Base-by-base conservation (phyloP, 2,797 vertebrate species). In the Melanotaenia nigrans region DNA sequence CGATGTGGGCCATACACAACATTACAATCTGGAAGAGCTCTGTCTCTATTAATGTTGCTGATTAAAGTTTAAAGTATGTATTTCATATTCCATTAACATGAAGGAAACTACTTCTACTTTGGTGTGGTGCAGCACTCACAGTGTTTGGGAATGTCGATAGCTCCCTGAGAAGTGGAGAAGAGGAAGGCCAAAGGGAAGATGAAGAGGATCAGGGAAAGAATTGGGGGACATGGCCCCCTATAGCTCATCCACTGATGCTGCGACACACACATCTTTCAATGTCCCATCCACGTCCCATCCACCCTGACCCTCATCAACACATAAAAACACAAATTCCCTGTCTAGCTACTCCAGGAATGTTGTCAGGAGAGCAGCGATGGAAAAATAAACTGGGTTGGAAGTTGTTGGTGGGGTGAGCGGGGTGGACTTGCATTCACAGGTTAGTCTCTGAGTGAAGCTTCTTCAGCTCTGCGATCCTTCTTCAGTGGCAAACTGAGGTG, bases 211-310 rank as follows among this genome's bases (percentile, higher is more conserved):
- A 81, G 73, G 68, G 65, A 47, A 61, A 53, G 74, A 73, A 62
- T 28, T 6, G 83, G 73, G 81, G 72, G 47, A 66, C 55, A 5
- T 7, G 14, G 58, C 73, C 84, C 85, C 83, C 78, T 83, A 62
- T 3, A 79, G 81, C 75, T 82, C 69, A 75, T 73, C 90, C 89
- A 78, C 64, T 69, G 60, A 74, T 36, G 58, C 85, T 87, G 85
- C 72, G 79, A 84, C 77, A 78, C 84, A 80, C 79, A 75, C 92
- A 93, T 93, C 81, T 88, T 68, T 93, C 88, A 92, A 78, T 78
- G 87, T 90, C 86, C 88, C 90, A 91, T 92, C 73, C 85, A 90
- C 82, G 69, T 79, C 68, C 62, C 1, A 56, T 32, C 76, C 82
- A 68, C 87, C 54, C 84, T 71, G 83, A 83, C 88, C 71, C 77